Evolutionary conservation across 2,113 vertebrate genomes (phyloP), one percentile per base, ranked within the genome.

Genomic region (Cygnus buccinator): DNA sequence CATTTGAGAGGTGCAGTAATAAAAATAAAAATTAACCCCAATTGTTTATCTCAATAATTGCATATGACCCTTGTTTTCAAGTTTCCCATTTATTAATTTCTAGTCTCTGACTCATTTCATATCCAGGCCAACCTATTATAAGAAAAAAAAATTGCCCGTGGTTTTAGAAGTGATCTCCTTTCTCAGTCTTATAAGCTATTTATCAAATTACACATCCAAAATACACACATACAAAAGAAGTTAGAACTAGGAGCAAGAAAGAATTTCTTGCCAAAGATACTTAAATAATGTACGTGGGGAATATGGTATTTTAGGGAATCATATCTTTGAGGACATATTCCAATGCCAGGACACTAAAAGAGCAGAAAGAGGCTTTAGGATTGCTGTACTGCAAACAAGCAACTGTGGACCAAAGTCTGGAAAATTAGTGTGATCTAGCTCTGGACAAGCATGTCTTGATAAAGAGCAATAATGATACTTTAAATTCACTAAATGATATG

Each of bases 21-120:
- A 95, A 95, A 95, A 95, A 96, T 89, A 97, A 97, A 96, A 97
- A 92, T 84, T 21, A 97, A 71, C 66, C 48, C 15, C 29, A 28
- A 23, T 17, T 41, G 9, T 68, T 90, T 66, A 73, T 92, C 77
- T 89, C 26, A 57, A 35, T 83, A 83, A 85, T 93, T 96, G 52
- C 48, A 41, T 59, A 21, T 87, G 61, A 88, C 50, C 57, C 95
- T 94, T 93, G 37, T 91, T 95, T 93, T 94, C 50, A 76, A 55
- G 61, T 57, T 66, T 88, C 4, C 3, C 76, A 68, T 46, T 22
- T 74, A 61, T 90, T 90, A 80, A 75, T 88, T 81, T 87, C 16
- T 78, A 39, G 43, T 91, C n/a, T 93, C 33, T 80, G 62, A 93
- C 4, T 88, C 10, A 82, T 79, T 97, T 95, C 35, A 61, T 71